Conservation (phyloP, 2,113 vertebrate genomes). For the Cardinalis cardinalis region DNA sequence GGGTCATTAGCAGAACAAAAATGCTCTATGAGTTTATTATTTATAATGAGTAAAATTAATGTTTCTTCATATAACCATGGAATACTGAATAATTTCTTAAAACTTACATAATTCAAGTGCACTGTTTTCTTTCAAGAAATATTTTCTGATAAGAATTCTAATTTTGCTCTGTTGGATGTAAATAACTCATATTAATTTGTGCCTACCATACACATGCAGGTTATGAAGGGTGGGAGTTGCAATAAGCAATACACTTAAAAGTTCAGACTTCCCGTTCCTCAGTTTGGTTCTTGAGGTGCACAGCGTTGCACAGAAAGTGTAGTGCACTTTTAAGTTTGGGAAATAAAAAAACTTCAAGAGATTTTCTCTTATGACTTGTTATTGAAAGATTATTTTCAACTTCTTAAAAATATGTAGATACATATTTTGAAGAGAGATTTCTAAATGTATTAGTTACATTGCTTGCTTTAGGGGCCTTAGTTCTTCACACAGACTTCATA, state of each 20-base stretch:
- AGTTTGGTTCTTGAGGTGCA: not conserved
- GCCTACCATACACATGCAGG: not conserved
- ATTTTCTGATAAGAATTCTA: not conserved
- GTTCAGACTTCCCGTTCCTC: not conserved
- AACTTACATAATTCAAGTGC: not conserved
- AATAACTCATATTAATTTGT: slow-evolving; percentile 34
- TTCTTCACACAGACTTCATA: not conserved
- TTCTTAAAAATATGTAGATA: not conserved
- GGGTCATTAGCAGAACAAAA: not conserved
- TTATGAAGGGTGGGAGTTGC: not conserved
- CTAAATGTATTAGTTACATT: not conserved
- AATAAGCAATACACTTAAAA: not conserved
- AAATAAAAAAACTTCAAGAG: not conserved
- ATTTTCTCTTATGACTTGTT: not conserved
- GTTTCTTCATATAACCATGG: not conserved
- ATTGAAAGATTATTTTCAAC: slow-evolving; percentile 5
- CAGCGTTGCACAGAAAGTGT: not conserved
- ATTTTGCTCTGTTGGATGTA: slow-evolving; percentile 1
- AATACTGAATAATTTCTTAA: not conserved
- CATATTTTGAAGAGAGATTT: not conserved
- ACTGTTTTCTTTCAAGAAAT: slow-evolving; percentile 14
- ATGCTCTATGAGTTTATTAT: not conserved
- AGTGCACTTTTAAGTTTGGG: not conserved
- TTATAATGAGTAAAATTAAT: not conserved
- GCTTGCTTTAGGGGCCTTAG: not conserved